phyloP scores from a whole-genome alignment of 2,888 invertebrate genomes.

The Apodemia mormo region DNA sequence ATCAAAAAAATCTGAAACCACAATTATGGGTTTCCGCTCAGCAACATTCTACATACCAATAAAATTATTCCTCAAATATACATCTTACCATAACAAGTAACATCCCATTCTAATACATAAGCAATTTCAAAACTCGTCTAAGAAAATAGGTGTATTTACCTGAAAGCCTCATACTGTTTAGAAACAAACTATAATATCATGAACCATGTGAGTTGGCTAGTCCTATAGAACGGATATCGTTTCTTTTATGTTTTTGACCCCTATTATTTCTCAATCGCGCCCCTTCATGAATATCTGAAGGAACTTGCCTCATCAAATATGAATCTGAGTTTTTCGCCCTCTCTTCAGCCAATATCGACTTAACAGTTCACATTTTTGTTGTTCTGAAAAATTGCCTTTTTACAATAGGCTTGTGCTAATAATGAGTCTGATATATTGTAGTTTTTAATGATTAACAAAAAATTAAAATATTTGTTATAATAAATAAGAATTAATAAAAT shows the following conservation, averaged over 20 bases:
- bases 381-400: constrained; percentile 3
- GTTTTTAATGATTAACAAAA: too few relatives aligned
- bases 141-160: constrained; percentile 5
- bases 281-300: constrained; percentile 51
- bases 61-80: too few relatives aligned
- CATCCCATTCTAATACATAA: not conserved
- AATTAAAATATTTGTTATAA: too few relatives aligned
- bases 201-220: not conserved
- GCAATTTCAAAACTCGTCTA: not conserved
- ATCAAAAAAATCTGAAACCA: too few relatives aligned
- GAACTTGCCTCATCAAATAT: constrained; percentile 52
- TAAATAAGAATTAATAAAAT: too few relatives aligned
- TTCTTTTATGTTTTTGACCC: constrained; percentile 20
- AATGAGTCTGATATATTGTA: too few relatives aligned
- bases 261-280: constrained; percentile 53
- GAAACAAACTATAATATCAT: constrained; percentile 4
- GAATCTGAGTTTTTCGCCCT: constrained; percentile 48
- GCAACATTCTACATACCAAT: too few relatives aligned
- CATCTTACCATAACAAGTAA: too few relatives aligned
- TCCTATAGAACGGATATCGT: not conserved
- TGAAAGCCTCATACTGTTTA: not conserved
- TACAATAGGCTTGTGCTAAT: not conserved
- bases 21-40: too few relatives aligned
- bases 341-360: constrained; percentile 26
- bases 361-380: constrained; percentile 24